Evolutionary conservation across 1,140 invertebrate species (phyloP).

Genomic region (Diachasma alloeum): DNA sequence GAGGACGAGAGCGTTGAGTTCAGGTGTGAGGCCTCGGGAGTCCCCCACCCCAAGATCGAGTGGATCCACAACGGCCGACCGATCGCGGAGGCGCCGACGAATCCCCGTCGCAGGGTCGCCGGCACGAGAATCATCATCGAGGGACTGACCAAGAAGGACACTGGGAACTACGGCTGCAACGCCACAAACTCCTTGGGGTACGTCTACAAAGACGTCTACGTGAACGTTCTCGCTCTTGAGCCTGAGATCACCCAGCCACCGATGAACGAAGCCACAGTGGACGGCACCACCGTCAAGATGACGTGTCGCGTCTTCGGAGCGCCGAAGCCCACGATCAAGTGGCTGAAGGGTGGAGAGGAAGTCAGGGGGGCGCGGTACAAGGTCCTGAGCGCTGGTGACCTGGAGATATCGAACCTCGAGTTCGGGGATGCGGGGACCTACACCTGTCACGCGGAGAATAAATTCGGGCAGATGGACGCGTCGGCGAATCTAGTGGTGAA

Average conservation of each 20-base stretch:
- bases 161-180: constrained; percentile 98
- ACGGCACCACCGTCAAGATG: constrained; percentile 82
- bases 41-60: constrained; percentile 88
- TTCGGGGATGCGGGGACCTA: constrained; percentile 90
- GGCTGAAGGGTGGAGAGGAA: constrained; percentile 84
- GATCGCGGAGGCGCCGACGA: constrained; percentile 78
- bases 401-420: constrained; percentile 83
- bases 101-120: constrained; percentile 75
- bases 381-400: constrained; percentile 79
- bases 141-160: constrained; percentile 87
- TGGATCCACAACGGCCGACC: constrained; percentile 98
- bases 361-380: constrained; percentile 85
- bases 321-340: constrained; percentile 93
- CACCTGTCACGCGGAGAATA: constrained; percentile 91
- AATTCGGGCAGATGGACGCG: constrained; percentile 83
- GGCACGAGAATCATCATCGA: constrained; percentile 78
- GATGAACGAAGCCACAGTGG: constrained; percentile 80
- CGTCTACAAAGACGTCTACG: constrained; percentile 96
- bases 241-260: constrained; percentile 91
- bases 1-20: constrained; percentile 92
- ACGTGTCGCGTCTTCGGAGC: constrained; percentile 95
- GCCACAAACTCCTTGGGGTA: constrained; percentile 98
- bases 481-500: constrained; percentile 83
- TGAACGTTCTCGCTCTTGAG: constrained; percentile 93
- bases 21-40: constrained; percentile 86